Base-by-base conservation (phyloP, 1,140 invertebrate genomes). In the Pogonognathellus flavescens region DNA sequence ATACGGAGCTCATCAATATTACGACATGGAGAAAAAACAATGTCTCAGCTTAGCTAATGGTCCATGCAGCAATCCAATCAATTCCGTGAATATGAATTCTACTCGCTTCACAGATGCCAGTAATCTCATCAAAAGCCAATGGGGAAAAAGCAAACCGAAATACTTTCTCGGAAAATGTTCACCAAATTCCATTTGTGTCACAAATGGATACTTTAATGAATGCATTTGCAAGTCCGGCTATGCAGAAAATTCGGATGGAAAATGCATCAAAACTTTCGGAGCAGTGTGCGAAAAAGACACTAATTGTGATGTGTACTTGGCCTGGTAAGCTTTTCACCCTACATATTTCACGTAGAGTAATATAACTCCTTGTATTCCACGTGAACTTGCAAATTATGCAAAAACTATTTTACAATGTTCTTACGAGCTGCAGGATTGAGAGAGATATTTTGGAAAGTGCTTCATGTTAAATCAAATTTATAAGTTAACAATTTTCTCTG, bases 1-100 rank as follows among this genome's bases (percentile, higher is more conserved):
- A 16, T 85, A 82, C 59, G 49, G 59, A 6, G 59, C 60, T 50
- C 84, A 85, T 25, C 72, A 81, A 22, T 76, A 57, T 18, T 85
- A 81, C 76, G 57, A 85, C 31, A 57, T 55, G 25, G 62, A 81
- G 10, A 10, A 57, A 41, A 53, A 50, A 20, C 50, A 70, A 53
- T 85, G 84, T 16, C 20, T 85, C 11, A 82, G 80, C 41, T 31
- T 82, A 3, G 55, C 31, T 52, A 52, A 53, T 57, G 84, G 84
- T 16, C 84, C 84, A 13, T 85, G 84, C 31, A n/a, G 16, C 8
- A 76, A 76, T 76, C 70, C 70, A 76, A 76, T 76, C 25, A 80
- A 72, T 55, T 41, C 41, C 4, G 31, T n/a, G 3, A 41, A 14
- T 16, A 76, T 31, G 22, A 60, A 14, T 14, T 11, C 20, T 0